phyloP scores from a whole-genome alignment of 1,140 invertebrate genomes.

The Drosophila sp. region DNA sequence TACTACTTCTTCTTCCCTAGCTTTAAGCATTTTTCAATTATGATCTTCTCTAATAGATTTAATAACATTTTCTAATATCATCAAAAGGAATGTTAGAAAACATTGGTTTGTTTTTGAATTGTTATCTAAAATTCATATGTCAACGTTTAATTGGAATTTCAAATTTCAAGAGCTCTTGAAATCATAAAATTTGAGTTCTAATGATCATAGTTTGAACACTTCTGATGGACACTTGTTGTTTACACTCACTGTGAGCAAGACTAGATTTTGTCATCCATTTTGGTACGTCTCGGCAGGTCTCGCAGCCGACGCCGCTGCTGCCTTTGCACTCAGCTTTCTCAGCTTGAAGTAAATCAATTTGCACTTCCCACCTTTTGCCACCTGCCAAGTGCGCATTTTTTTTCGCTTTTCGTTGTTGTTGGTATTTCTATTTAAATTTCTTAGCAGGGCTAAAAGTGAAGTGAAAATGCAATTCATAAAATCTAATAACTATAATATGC shows the following conservation, averaged over 20 bases:
- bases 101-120: too few species aligned
- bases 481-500: constrained; percentile 5
- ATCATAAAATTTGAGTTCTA: too few species aligned
- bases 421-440: background rate
- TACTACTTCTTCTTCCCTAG: too few species aligned
- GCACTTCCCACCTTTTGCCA: constrained; percentile 10
- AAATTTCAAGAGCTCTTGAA: too few species aligned
- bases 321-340: constrained; percentile 5
- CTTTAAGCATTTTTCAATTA: too few species aligned
- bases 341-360: constrained; percentile 13
- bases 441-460: constrained; percentile 6
- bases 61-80: too few species aligned
- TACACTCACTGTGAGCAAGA: background rate
- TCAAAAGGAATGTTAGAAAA: too few species aligned
- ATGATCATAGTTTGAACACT: too few species aligned
- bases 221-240: background rate
- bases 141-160: too few species aligned
- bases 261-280: background rate
- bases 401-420: background rate
- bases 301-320: constrained; percentile 5
- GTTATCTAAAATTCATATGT: too few species aligned
- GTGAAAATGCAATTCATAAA: constrained; percentile 10
- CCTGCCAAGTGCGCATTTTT: constrained; percentile 8
- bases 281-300: background rate
- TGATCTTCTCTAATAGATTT: too few species aligned